Evolutionary conservation across 2,113 vertebrate species (phyloP).

Genomic region (Corythoichthys haematopterus): DNA sequence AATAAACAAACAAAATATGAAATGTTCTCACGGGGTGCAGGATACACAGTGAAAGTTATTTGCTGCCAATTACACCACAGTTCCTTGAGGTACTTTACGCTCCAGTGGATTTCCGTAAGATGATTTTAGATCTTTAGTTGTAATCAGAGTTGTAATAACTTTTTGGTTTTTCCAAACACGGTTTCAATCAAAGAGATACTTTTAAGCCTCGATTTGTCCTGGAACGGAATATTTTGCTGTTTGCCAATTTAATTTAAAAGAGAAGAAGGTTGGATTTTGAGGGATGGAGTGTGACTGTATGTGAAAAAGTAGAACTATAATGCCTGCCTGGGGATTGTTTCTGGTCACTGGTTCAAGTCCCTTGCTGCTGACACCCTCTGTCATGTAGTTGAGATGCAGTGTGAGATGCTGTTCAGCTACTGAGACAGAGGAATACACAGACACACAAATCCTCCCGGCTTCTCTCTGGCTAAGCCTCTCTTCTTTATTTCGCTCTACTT

Average conservation of each 20-base stretch:
- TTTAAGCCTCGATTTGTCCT: slow-evolving; percentile 23
- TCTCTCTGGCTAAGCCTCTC: slow-evolving; percentile 16
- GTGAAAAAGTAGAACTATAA: slow-evolving; percentile 33
- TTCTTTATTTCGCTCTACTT: slow-evolving; percentile 25
- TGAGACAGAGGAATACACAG: slow-evolving; percentile 33
- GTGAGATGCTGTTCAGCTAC: slow-evolving; percentile 43
- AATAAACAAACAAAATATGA: not conserved
- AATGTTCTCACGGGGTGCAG: slow-evolving; percentile 22
- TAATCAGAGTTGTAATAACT: slow-evolving; percentile 43
- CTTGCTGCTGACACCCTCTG: slow-evolving; percentile 47
- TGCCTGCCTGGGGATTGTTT: slow-evolving; percentile 52
- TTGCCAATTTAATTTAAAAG: slow-evolving; percentile 40
- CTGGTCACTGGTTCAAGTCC: slow-evolving; percentile 65
- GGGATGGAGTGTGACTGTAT: not conserved
- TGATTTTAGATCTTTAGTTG: slow-evolving; percentile 43
- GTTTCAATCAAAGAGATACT: slow-evolving; percentile 49
- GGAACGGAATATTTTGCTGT: slow-evolving; percentile 8
- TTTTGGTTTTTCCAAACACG: slow-evolving; percentile 44
- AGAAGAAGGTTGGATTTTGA: not conserved
- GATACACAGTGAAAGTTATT: slow-evolving; percentile 25
- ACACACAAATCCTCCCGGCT: slow-evolving; percentile 26
- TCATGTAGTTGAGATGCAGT: slow-evolving; percentile 56
- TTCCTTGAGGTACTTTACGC: slow-evolving; percentile 26
- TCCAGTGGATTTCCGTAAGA: slow-evolving; percentile 26
- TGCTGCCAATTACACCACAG: slow-evolving; percentile 24